Evolutionary conservation across 2,888 invertebrate species (phyloP).

Genomic region (Perizoma flavofasciatum): DNA sequence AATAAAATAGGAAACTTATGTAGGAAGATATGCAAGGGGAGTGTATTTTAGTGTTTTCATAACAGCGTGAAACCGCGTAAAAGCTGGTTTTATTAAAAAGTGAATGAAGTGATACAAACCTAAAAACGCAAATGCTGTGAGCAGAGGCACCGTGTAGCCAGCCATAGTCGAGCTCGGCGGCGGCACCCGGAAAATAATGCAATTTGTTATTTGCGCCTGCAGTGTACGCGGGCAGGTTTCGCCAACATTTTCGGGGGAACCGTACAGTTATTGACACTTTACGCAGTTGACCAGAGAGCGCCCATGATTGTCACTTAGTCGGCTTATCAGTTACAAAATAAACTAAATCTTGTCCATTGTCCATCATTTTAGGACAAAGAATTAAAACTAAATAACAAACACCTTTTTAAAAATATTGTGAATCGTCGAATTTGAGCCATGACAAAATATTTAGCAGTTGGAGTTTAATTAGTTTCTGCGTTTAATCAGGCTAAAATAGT

Average conservation of each 20-base stretch:
- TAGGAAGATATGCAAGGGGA: no score
- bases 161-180: slow-evolving; percentile 70
- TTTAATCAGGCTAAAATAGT: no score
- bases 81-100: slow-evolving; percentile 55
- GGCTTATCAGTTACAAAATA: no score
- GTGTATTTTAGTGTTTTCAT: no score
- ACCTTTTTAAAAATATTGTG: no score
- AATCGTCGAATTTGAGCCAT: no score
- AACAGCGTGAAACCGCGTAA: background rate
- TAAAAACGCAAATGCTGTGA: slow-evolving; percentile 80
- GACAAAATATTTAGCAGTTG: no score
- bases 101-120: slow-evolving; percentile 72
- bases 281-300: background rate
- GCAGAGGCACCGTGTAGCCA: slow-evolving; percentile 76
- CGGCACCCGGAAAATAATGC: slow-evolving; percentile 70
- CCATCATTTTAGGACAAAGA: no score
- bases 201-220: slow-evolving; percentile 56
- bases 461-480: no score
- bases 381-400: no score
- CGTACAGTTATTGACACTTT: slow-evolving; percentile 13
- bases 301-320: background rate
- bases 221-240: slow-evolving; percentile 1
- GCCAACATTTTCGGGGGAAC: slow-evolving; percentile 6
- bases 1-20: no score
- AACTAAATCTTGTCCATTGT: no score